These are phyloP conservation scores for Characodon lateralis DNA, from an alignment of 2,797 vertebrate species.

Conservation along the genomic window DNA sequence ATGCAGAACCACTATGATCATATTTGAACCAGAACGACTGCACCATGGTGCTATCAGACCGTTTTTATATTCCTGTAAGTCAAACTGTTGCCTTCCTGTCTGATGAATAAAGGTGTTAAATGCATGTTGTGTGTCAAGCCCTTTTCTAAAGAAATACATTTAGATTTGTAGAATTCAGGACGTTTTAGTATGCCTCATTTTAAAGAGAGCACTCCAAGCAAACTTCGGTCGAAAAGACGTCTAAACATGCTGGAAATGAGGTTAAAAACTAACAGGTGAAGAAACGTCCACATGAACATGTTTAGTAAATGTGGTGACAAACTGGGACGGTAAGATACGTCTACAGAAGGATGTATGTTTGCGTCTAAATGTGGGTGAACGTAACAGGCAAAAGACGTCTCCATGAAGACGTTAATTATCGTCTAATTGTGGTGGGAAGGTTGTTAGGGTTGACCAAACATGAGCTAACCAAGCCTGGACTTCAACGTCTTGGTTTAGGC, in stretches of 20 bases:
- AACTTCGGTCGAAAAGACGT: background rate
- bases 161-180: background rate
- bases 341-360: background rate
- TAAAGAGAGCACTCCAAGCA: background rate
- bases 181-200: background rate
- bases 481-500: background rate
- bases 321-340: background rate
- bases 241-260: background rate
- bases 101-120: constrained; percentile 83
- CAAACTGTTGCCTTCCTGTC: constrained; percentile 80
- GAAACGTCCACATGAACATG: background rate
- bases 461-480: background rate
- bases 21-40: constrained; percentile 73
- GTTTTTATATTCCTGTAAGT: constrained; percentile 81
- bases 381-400: too few relatives aligned
- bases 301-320: background rate
- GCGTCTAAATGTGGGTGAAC: too few relatives aligned
- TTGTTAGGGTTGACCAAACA: background rate
- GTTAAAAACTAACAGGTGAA: background rate
- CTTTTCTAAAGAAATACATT: constrained; percentile 39
- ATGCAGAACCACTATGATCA: constrained; percentile 84
- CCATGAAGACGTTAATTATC: background rate
- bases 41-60: constrained; percentile 71
- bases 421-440: background rate
- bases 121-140: constrained; percentile 60